Conservation (phyloP, 2,797 vertebrate genomes). For the Myotis pilosus region DNA sequence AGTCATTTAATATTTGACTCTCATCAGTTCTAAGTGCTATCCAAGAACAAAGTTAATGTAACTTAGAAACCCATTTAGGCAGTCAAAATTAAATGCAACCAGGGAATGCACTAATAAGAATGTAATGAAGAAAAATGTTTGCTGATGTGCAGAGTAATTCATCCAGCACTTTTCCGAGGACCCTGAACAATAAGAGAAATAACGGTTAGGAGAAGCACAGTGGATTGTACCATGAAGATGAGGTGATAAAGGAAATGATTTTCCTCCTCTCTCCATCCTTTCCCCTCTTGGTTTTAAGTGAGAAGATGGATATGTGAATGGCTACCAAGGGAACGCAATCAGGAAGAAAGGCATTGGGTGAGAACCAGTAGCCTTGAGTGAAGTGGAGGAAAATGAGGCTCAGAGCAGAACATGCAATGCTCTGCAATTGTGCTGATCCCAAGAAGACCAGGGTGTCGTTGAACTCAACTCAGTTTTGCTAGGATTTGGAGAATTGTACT, state of each 20-base stretch:
- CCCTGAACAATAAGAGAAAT: background rate
- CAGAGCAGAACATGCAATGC: background rate
- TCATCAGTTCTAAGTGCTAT: background rate
- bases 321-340: background rate
- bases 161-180: constrained; percentile 8
- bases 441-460: background rate
- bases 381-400: background rate
- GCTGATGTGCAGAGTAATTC: background rate
- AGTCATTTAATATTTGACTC: background rate
- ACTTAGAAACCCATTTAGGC: constrained; percentile 28
- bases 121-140: background rate
- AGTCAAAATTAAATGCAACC: background rate
- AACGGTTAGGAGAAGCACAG: background rate
- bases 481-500: background rate
- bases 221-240: background rate
- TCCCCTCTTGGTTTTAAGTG: background rate
- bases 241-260: background rate
- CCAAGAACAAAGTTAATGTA: background rate
- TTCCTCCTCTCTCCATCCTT: background rate
- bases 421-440: background rate
- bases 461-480: background rate
- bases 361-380: background rate
- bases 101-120: background rate
- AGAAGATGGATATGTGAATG: background rate
- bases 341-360: background rate